Base-by-base conservation (phyloP, 2,888 invertebrate species). In the Leptinotarsa rubiginosa region DNA sequence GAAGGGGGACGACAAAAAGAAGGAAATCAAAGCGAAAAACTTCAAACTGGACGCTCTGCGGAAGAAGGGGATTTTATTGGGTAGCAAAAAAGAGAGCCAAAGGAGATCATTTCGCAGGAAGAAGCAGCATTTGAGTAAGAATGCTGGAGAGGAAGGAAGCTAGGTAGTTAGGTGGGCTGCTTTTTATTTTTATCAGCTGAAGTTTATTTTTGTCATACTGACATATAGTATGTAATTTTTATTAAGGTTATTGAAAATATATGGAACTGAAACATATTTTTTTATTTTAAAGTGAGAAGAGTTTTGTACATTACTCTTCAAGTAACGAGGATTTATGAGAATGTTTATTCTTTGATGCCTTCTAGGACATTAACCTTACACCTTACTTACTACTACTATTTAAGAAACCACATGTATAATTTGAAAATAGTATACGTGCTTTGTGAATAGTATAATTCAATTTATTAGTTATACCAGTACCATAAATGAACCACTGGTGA, bases 41-140 rank as follows among this genome's bases (percentile, higher is more conserved):
- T 83, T 87, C 49, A 89, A 89, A 77, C 80, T 89, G 47, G 85
- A 88, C 70, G 88, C 87, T 0, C 83, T 89, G 81, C 84, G 88
- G 41, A 86, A 86, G 69, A 82, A 86, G 62, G 89, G 89, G 18
- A 85, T 86, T 76, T 78, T 89, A 15, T 84, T 85, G 1, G 87
- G 88, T 2, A 87, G 87, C 70, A 80, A 80, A 15, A 87, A 87
- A 72, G 77, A 84, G 66, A 80, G 78, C 20, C 83, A 84, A 69
- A 87, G 84, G 78, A 84, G 86, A 47, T 85, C 84, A 18, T 85
- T 84, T 47, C 81, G 86, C 70, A 80, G 85, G 67, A 82, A 81
- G 22, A 82, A 81, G 74, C 75, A 75, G 31, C 80, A 78, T 62
- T 64, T 69, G 54, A 69, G 16, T 13, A 41, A 56, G 15, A 31